Percentiles rank a stretch among this genome's conserved stretches.
Conservation (phyloP, 2,113 vertebrate genomes). For the Orycteropus afer region DNA sequence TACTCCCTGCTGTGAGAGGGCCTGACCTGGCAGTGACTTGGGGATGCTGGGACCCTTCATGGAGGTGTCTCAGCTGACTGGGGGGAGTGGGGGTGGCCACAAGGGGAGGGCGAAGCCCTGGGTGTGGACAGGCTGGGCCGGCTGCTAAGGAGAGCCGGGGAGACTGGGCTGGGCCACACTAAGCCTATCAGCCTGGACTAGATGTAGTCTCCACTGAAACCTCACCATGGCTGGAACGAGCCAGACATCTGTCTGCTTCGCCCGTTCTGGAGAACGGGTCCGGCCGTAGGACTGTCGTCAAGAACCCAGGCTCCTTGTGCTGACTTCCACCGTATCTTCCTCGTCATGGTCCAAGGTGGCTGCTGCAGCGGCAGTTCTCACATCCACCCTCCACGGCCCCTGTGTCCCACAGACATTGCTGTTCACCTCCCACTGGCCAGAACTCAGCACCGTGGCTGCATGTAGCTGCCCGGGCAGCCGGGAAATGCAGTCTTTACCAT, state of each 20-base stretch:
- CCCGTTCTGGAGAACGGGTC: not conserved
- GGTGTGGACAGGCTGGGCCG: accelerated
- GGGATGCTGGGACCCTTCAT: not conserved
- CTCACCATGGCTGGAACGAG: not conserved
- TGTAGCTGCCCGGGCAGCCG: not conserved
- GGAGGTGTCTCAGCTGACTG: not conserved
- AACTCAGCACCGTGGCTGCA: not conserved
- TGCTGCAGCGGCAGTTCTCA: not conserved
- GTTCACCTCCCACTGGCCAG: not conserved
- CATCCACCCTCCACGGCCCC: not conserved
- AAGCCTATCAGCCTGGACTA: not conserved
- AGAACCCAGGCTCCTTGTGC: not conserved
- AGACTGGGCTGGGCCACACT: not conserved
- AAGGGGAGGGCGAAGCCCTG: not conserved
- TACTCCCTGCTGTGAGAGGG: not conserved
- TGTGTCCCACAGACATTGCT: not conserved
- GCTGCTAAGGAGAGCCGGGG: not conserved
- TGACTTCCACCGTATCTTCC: not conserved
- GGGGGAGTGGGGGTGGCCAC: too few relatives aligned
- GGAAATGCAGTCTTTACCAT: not conserved
- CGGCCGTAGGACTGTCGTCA: not conserved
- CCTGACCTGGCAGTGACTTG: not conserved
- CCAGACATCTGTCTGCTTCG: not conserved
- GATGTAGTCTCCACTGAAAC: not conserved
- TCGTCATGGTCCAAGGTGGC: not conserved